Percentiles rank a stretch among this genome's conserved stretches.
Evolutionary conservation across 1,140 invertebrate genomes (phyloP).

Genomic region (Penaeus chinensis): DNA sequence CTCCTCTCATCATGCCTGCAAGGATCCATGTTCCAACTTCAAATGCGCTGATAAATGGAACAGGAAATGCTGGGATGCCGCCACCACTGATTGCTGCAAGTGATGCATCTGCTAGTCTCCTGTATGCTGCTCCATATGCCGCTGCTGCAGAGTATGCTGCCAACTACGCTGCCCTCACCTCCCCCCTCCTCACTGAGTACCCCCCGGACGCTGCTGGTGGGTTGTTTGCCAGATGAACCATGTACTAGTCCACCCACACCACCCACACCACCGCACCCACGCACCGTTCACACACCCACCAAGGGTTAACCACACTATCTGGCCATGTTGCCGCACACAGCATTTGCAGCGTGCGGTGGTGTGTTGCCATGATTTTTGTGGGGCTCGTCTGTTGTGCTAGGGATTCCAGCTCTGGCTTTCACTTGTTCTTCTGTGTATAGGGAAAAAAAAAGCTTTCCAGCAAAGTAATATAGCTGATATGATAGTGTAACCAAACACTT

Average conservation of each 20-base stretch:
- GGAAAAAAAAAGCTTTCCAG: constrained; percentile 29
- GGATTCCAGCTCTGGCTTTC: constrained; percentile 42
- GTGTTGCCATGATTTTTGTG: constrained; percentile 47
- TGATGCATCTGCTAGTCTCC: constrained; percentile 76
- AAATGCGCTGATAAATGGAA: constrained; percentile 74
- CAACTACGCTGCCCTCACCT: constrained; percentile 86
- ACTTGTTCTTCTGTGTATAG: constrained; percentile 33
- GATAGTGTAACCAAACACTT: constrained; percentile 39
- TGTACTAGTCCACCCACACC: constrained; percentile 56
- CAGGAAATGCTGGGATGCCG: constrained; percentile 77
- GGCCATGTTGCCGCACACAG: constrained; percentile 46
- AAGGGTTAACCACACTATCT: constrained; percentile 53
- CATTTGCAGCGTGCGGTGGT: constrained; percentile 58
- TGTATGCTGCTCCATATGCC: constrained; percentile 80
- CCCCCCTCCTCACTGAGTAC: constrained; percentile 82
- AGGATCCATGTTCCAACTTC: constrained; percentile 83
- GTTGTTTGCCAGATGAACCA: constrained; percentile 73
- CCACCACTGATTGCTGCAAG: constrained; percentile 77
- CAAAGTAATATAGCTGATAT: constrained; percentile 30
- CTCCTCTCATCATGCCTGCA: constrained; percentile 88
- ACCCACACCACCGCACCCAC: constrained; percentile 56
- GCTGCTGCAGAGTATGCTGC: constrained; percentile 70
- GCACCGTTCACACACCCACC: constrained; percentile 50
- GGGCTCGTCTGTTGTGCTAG: constrained; percentile 43
- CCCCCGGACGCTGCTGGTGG: constrained; percentile 91